Percentiles rank a stretch among this genome's conserved stretches.
These are phyloP conservation scores for Phyllostomus hastatus DNA, from an alignment of 2,113 vertebrate genomes.

Conservation along the genomic window DNA sequence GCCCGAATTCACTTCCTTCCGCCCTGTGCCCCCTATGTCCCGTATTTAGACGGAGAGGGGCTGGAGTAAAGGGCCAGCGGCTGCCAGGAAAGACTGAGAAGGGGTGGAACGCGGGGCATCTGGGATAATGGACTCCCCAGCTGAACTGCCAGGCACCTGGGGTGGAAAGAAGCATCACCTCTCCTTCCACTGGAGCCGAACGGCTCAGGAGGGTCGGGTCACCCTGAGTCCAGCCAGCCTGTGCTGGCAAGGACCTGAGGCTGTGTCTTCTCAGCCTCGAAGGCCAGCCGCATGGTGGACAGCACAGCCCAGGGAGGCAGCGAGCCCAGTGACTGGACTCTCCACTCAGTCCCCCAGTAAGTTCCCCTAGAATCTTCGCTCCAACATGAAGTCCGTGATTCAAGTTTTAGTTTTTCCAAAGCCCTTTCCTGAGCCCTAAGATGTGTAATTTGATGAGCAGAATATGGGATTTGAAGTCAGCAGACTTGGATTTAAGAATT, in stretches of 20 bases:
- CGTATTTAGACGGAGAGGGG: not conserved
- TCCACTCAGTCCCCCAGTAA: not conserved
- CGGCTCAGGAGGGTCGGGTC: not conserved
- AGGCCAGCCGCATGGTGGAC: not conserved
- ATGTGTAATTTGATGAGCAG: not conserved
- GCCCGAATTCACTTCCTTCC: not conserved
- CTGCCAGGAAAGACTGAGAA: slow-evolving; percentile 32
- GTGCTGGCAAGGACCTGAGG: not conserved
- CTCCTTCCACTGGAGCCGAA: not conserved
- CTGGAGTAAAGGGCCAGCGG: not conserved
- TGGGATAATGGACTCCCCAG: not conserved
- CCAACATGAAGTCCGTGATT: not conserved
- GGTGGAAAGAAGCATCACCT: not conserved
- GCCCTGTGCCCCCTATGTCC: not conserved
- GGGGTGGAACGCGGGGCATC: too few species aligned
- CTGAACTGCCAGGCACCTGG: not conserved
- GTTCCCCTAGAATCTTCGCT: not conserved
- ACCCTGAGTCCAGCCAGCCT: not conserved
- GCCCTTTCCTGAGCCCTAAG: not conserved
- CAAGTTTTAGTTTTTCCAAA: not conserved
- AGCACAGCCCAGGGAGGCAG: not conserved
- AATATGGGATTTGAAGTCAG: not conserved
- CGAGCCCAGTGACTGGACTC: not conserved
- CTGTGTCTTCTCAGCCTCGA: not conserved
- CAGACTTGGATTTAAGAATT: not conserved